Base-by-base conservation (phyloP, 1,140 invertebrate species). In the Arion vulgaris region DNA sequence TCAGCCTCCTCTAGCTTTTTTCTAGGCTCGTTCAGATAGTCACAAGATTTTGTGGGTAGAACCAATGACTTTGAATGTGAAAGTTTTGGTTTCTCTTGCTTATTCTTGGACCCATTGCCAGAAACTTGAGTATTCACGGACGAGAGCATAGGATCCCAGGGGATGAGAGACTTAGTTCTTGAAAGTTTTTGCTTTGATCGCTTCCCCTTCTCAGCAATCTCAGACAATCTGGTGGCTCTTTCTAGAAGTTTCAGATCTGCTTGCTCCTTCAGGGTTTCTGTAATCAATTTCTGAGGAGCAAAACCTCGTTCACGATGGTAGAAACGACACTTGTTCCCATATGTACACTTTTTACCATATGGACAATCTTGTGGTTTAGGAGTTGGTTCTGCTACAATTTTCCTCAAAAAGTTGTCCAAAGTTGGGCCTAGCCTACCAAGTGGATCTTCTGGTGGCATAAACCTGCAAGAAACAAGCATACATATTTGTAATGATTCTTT, bases 401-500 rank as follows among this genome's bases (percentile, higher is more conserved):
- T 94, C 34, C 95, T 93, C 23, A 99, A 92, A 88, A 99, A 99
- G 83, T 96, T 95, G 83, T 98, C 97, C 68, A 99, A 92, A 13
- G 95, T 97, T 0, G 98, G 98, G 0, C 98, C 98, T 53, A 95
- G 90, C 74, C 97, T 94, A 13, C 98, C 98, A 0, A 99, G 92
- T 0, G 98, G 98, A 93, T 99, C 98, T 90, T 99, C 97, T 0
- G 98, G 98, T 1, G 98, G 98, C 97, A 99, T 99, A 92, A 99
- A 99, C 72, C 91, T 91, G 78, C 1, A 85, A 72, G 28, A 32
- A 23, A 66, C 28, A 66, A 7, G 62, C 11, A 23, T 2, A 66
- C 23, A 23, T 57, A 57, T 19, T 23, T 57, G 51, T 15, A 26
- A 57, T 57, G 23, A 57, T 57, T 26, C 26, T 57, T 57, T 57